phyloP scores from a whole-genome alignment of 2,888 invertebrate species.

The Icerya purchasi region DNA sequence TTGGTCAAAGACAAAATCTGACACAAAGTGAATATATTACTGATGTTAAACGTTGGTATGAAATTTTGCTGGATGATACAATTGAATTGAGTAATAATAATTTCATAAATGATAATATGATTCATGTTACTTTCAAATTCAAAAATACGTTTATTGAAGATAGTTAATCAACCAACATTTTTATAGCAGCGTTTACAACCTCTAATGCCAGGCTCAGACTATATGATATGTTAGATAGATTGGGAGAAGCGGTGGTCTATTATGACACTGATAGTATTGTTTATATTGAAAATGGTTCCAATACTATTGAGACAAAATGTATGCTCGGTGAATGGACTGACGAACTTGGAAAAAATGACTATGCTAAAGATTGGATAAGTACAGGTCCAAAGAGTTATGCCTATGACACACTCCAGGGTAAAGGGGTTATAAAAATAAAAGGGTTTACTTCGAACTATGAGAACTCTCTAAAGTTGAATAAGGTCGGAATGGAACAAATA shows the following conservation, averaged over 20 bases:
- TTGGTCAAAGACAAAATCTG: not conserved
- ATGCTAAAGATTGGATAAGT: not conserved
- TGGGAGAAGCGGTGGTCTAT: not conserved
- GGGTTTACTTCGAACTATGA: not conserved
- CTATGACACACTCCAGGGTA: conserved; percentile 2
- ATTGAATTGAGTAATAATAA: not conserved
- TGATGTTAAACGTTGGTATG: not conserved
- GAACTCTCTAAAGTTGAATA: not conserved
- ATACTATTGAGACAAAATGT: not conserved
- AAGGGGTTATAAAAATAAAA: not conserved
- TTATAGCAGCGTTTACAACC: not conserved
- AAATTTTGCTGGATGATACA: not conserved
- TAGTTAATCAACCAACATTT: not conserved
- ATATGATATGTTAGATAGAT: not conserved
- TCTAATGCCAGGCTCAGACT: not conserved
- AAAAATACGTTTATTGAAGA: not conserved
- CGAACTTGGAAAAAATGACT: not conserved
- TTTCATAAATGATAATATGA: not conserved
- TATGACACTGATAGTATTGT: not conserved
- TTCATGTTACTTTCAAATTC: not conserved
- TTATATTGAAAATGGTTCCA: not conserved
- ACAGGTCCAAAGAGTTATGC: not conserved
- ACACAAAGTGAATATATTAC: not conserved
- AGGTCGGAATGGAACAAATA: too few species aligned
- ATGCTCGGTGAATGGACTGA: not conserved